A percentile compares a stretch with the other conserved stretches of the same genome.
phyloP scores from a whole-genome alignment of 2,113 vertebrate species.

The Myrmecophaga tridactyla region DNA sequence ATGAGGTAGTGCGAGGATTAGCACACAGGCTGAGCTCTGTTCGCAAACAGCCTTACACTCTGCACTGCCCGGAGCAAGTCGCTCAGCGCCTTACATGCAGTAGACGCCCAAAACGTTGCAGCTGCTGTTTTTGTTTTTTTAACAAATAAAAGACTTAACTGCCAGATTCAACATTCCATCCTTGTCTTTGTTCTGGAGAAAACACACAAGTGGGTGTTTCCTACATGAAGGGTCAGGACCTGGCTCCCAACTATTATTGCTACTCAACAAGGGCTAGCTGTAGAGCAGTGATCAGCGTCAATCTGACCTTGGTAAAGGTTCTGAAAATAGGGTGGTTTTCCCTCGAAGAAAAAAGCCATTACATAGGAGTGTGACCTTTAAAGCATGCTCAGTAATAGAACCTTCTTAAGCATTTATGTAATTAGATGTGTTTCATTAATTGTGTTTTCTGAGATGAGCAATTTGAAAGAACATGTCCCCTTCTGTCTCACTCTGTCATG shows the following conservation, averaged over 20 bases:
- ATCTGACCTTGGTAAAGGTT: background rate
- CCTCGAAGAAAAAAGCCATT: background rate
- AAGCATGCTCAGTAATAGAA: background rate
- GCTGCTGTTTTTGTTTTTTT: too few relatives aligned
- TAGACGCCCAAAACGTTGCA: background rate
- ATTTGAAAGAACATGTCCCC: constrained; percentile 79
- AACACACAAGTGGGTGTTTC: fast-evolving
- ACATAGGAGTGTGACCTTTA: constrained; percentile 8
- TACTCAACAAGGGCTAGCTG: background rate
- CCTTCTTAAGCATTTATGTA: constrained; percentile 46
- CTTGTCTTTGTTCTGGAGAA: background rate
- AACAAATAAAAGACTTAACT: background rate
- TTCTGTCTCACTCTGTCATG: constrained; percentile 72
- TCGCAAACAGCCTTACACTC: background rate
- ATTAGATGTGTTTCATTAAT: constrained; percentile 80
- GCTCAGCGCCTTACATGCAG: background rate
- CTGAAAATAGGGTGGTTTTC: background rate
- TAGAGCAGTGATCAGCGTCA: background rate
- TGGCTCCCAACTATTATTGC: fast-evolving
- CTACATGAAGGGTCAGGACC: background rate
- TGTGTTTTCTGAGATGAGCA: constrained; percentile 77
- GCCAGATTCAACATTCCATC: background rate
- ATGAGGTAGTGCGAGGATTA: background rate
- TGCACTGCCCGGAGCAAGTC: background rate
- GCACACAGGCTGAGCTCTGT: background rate